Conservation (phyloP, 2,797 vertebrate species). For the Acanthiza pusilla region DNA sequence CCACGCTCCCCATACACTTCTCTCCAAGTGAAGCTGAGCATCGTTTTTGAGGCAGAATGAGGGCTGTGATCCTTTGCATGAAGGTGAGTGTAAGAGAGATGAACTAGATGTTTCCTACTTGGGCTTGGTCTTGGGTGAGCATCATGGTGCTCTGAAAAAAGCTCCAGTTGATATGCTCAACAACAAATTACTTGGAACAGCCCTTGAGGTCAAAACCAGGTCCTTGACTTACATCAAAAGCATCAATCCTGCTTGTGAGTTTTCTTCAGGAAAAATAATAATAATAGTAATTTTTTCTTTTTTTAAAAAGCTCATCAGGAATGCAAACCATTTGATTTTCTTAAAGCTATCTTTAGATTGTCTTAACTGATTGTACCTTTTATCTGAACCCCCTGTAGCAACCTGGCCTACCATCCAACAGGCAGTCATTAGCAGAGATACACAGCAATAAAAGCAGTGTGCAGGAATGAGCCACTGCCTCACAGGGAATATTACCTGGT, state of each 20-base stretch:
- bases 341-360: not conserved
- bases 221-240: not conserved
- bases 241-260: not conserved
- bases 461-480: not conserved
- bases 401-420: not conserved
- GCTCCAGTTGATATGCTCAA: fast-evolving
- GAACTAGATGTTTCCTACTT: not conserved
- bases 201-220: not conserved
- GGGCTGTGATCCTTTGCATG: not conserved
- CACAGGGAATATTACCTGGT: not conserved
- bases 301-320: not conserved
- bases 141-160: not conserved
- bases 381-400: not conserved
- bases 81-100: not conserved
- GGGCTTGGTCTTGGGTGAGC: not conserved
- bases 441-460: not conserved
- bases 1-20: too few species aligned
- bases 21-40: not conserved
- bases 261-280: not conserved
- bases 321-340: not conserved
- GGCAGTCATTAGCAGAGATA: constrained; percentile 17
- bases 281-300: not conserved
- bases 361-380: not conserved
- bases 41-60: not conserved
- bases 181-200: not conserved